Percentiles rank a stretch among this genome's conserved stretches.
Conservation (phyloP, 2,888 invertebrate genomes). For the Teinopalpus imperialis region DNA sequence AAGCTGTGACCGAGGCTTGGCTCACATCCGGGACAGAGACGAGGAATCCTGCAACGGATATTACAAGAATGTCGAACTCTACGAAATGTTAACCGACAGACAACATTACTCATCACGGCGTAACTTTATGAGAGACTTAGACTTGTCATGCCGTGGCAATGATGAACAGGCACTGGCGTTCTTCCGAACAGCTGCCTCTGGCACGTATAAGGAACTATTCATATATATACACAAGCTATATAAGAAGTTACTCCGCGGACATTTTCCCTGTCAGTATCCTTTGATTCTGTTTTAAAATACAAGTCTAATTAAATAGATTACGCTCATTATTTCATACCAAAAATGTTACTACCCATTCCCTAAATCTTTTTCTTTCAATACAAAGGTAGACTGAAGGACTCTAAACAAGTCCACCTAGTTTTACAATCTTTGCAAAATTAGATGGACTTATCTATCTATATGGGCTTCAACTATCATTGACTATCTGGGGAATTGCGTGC, state of each 20-base stretch:
- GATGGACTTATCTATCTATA: no score
- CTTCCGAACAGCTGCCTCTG: neutral
- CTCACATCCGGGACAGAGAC: neutral
- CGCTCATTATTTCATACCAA: no score
- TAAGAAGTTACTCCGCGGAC: neutral
- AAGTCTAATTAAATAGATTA: no score
- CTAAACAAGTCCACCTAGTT: no score
- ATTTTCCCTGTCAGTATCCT: slow-evolving; percentile 1
- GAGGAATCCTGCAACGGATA: neutral
- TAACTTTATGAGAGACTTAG: neutral
- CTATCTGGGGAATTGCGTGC: no score
- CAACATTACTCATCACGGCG: neutral
- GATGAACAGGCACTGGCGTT: neutral
- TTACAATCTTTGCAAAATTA: no score
- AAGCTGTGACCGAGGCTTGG: neutral
- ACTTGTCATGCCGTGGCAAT: neutral
- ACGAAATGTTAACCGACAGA: neutral
- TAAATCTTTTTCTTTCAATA: no score
- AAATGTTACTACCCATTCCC: no score
- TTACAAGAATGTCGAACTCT: neutral
- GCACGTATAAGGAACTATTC: neutral
- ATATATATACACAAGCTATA: neutral
- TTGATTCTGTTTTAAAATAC: neutral
- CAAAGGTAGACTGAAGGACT: no score
- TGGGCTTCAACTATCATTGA: no score